Conservation (phyloP, 2,797 vertebrate genomes). For the Anabas testudineus region DNA sequence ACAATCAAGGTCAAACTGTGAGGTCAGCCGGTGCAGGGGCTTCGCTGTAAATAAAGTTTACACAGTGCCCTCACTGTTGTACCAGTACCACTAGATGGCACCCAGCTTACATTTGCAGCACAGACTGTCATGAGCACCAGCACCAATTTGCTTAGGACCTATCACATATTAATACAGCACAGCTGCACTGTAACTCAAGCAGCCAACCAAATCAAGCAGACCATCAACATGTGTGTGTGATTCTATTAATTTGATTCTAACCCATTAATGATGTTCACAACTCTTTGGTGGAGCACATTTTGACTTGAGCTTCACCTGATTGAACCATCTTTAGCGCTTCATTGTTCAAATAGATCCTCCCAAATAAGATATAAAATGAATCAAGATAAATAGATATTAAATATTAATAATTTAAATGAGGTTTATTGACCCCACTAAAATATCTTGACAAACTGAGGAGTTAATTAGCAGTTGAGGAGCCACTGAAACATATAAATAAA, state of each 20-base stretch:
- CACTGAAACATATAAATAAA: constrained; percentile 12
- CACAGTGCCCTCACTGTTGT: neutral
- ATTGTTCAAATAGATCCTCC: neutral
- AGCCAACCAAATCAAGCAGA: neutral
- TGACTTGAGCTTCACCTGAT: neutral
- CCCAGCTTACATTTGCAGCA: neutral
- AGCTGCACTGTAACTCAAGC: neutral
- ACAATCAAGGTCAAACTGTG: neutral
- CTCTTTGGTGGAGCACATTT: neutral
- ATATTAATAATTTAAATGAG: neutral
- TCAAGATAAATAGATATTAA: constrained; percentile 8
- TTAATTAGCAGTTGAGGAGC: constrained; percentile 35
- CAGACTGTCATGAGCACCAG: neutral
- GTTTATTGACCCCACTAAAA: constrained; percentile 3
- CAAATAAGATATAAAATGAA: neutral
- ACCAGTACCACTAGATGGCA: constrained; percentile 55
- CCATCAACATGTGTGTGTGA: neutral
- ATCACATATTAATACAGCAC: neutral
- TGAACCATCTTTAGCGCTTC: neutral
- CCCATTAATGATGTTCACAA: too few species aligned
- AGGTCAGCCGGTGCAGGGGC: neutral
- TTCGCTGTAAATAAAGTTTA: neutral
- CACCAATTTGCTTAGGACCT: neutral
- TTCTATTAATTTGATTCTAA: neutral
- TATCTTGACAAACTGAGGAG: neutral